Conservation (phyloP, 2,797 vertebrate genomes). For the Avahi laniger region DNA sequence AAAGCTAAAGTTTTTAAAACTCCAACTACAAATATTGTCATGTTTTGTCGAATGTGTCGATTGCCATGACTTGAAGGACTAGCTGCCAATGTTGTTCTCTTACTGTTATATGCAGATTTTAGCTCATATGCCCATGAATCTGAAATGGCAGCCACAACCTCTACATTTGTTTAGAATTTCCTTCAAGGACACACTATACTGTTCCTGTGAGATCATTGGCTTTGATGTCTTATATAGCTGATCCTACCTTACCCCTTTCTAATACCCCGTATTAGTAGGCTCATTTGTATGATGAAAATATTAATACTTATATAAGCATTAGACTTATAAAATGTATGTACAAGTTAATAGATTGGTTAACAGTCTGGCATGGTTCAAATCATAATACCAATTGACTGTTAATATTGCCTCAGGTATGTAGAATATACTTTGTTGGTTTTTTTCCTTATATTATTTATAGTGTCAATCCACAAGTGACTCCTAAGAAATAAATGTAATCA, state of each 20-base stretch:
- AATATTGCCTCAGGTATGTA: not conserved
- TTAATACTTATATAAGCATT: not conserved
- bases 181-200: not conserved
- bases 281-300: not conserved
- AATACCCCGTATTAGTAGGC: not conserved
- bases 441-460: not conserved
- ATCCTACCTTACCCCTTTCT: not conserved
- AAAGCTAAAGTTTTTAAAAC: constrained; percentile 64
- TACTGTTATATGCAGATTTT: constrained; percentile 37
- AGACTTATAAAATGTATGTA: not conserved
- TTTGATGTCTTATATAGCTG: not conserved
- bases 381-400: not conserved
- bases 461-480: not conserved
- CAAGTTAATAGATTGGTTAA: constrained; percentile 34
- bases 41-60: not conserved
- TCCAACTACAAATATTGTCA: constrained; percentile 59
- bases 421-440: not conserved
- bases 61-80: not conserved
- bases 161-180: constrained; percentile 27
- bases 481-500: not conserved
- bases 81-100: constrained; percentile 54
- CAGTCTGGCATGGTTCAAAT: not conserved
- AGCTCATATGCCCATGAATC: not conserved
- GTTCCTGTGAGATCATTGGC: not conserved
- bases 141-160: not conserved